phyloP scores from a whole-genome alignment of 2,113 vertebrate genomes.

The Varanus salvator region DNA sequence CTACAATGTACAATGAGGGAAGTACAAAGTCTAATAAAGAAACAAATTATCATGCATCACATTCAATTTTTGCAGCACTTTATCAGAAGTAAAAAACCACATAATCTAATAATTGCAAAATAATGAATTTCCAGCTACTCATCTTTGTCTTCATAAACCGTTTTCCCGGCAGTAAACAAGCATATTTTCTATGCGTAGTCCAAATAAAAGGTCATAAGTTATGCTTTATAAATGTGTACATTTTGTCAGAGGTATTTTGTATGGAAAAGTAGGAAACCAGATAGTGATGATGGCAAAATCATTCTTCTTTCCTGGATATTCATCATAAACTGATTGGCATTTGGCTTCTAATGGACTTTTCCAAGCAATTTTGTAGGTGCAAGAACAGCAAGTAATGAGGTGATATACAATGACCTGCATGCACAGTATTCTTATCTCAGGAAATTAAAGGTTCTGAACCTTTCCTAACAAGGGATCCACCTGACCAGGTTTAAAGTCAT shows the following conservation, averaged over 20 bases:
- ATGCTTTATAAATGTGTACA: neutral
- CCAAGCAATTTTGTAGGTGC: neutral
- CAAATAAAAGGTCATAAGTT: neutral
- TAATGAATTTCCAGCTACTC: constrained; percentile 21
- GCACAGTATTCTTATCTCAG: neutral
- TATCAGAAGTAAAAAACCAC: constrained; percentile 44
- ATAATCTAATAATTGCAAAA: constrained; percentile 36
- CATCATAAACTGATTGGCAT: neutral
- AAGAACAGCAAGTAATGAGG: neutral
- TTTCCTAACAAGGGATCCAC: neutral
- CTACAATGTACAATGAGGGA: constrained; percentile 31
- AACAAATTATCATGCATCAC: constrained; percentile 31
- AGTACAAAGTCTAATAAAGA: constrained; percentile 42
- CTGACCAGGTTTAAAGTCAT: neutral
- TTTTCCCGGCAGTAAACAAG: constrained; percentile 29
- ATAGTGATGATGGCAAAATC: neutral
- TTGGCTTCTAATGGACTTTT: neutral
- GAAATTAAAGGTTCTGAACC: neutral
- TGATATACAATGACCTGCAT: neutral
- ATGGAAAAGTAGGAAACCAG: constrained; percentile 1
- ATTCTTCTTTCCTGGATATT: constrained; percentile 16
- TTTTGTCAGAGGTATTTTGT: constrained; percentile 24
- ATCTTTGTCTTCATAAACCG: constrained; percentile 38
- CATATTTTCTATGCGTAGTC: constrained; percentile 21
- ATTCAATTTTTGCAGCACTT: constrained; percentile 25